Base-by-base conservation (phyloP, 2,888 invertebrate species). In the Mystacides longicornis region DNA sequence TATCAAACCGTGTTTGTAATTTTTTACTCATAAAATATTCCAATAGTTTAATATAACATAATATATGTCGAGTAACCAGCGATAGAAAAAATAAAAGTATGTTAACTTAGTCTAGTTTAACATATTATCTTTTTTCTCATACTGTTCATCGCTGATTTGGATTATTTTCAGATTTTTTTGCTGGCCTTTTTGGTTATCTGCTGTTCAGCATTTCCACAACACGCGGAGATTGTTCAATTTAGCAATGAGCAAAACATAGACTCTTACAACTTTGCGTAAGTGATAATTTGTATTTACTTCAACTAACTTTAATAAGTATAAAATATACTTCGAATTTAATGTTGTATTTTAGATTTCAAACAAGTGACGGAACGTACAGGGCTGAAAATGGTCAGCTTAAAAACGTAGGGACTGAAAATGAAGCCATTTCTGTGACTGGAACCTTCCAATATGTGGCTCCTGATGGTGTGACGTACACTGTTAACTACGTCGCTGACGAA, bases 401-500 rank as follows among this genome's bases (percentile, higher is more conserved):
- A 63, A 75, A 80, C 64, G 57, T 61, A 14, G 79, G 78, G 2
- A 63, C 72, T 1, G 74, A 78, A 5, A 67, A 72, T 59, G 77
- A 78, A 59, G 71, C 70, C 11, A 19, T 76, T 1, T 69, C 66
- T 3, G 78, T 81, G 47, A 69, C 71, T n/a, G 81, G 82, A 2
- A 61, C 63, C 51, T 79, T 57, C 73, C 65, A 70, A 4, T 80
- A 78, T 72, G 23, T 64, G 54, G 79, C 68, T 2, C 75, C 76
- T 33, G 77, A 80, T 57, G 79, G 79, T 23, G 64, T 70, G 22
- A 55, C 64, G 51, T 78, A 80, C 72, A 60, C 66, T 18, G 69
- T 81, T 47, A 66, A 51, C 45, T 81, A 80, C 72, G 55, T 69
- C 53, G 78, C 81, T 56, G 80, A 81, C 61, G 79, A 81, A 63